Conservation (phyloP, 2,113 vertebrate genomes). For the Calyptomena viridis region DNA sequence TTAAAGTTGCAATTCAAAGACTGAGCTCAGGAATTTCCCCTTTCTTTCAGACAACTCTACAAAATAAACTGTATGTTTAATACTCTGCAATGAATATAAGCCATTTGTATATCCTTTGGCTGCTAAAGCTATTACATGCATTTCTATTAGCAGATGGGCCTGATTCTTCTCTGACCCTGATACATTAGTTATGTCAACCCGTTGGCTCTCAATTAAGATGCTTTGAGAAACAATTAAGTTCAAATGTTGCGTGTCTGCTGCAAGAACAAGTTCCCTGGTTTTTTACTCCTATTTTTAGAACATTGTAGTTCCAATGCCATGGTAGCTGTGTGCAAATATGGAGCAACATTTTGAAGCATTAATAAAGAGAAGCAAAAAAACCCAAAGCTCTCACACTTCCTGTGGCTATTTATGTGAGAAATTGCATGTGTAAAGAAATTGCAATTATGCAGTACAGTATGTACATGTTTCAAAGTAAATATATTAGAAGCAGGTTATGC, state of each 20-base stretch:
- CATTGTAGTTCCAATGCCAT: not conserved
- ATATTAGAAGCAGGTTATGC: not conserved
- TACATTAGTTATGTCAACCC: not conserved
- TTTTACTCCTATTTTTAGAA: not conserved
- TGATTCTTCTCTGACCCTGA: not conserved
- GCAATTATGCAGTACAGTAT: not conserved
- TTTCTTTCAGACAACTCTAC: not conserved
- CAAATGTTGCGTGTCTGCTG: not conserved
- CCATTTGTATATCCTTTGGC: not conserved
- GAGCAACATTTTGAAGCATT: not conserved
- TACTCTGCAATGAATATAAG: not conserved
- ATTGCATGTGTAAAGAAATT: not conserved
- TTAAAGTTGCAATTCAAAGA: not conserved
- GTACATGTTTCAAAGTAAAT: not conserved
- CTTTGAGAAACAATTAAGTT: not conserved
- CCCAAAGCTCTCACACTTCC: not conserved
- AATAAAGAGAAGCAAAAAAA: not conserved
- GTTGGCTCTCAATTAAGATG: not conserved
- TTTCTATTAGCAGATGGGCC: not conserved
- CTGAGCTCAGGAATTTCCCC: not conserved
- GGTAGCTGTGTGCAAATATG: not conserved
- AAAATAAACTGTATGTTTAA: not conserved
- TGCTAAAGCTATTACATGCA: not conserved
- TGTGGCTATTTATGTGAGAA: not conserved
- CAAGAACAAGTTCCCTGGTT: not conserved